Base-by-base conservation (phyloP, 2,888 invertebrate genomes). In the Scaptodrosophila latifasciaeformis region DNA sequence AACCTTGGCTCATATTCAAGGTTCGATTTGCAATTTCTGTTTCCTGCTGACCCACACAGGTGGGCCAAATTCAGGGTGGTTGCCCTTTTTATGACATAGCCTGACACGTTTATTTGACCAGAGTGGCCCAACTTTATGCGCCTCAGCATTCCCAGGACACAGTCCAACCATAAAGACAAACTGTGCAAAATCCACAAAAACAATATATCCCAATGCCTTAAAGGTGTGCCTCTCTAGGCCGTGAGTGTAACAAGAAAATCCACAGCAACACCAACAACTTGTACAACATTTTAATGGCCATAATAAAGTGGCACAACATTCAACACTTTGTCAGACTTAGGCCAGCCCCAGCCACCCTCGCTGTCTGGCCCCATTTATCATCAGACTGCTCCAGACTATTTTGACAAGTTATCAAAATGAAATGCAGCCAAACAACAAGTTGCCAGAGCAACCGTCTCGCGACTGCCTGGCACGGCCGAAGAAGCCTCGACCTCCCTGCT, bases 331-430 rank as follows among this genome's bases (percentile, higher is more conserved):
- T 66, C 79, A 69, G 67, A 53, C 13, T n/a, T n/a, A n/a, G n/a
- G n/a, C n/a, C n/a, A n/a, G n/a, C n/a, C n/a, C n/a, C 34, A 30
- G 68, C 65, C 68, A 65, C 51, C 43, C 62, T 51, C 65, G 66
- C 60, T 62, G 82, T 82, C 81, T 83, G 69, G 74, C 68, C 67
- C 62, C 71, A 82, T 82, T 74, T 76, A 79, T 82, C 79, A 82
- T 72, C 70, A 60, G 17, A 17, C 49, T 21, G 58, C 61, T 30
- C 24, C 35, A 77, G 67, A 79, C 71, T 70, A 74, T 82, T 79
- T 81, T 82, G 81, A 81, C 75, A 79, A 72, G 70, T 79, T 82
- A 79, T 81, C 82, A 82, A 81, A 69, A 74, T 69, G 69, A 70
- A 64, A 71, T 61, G 64, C 66, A 59, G 66, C 75, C 64, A 75